Evolutionary conservation across 2,113 vertebrate species (phyloP).

Genomic region (Dasyurus viverrinus): DNA sequence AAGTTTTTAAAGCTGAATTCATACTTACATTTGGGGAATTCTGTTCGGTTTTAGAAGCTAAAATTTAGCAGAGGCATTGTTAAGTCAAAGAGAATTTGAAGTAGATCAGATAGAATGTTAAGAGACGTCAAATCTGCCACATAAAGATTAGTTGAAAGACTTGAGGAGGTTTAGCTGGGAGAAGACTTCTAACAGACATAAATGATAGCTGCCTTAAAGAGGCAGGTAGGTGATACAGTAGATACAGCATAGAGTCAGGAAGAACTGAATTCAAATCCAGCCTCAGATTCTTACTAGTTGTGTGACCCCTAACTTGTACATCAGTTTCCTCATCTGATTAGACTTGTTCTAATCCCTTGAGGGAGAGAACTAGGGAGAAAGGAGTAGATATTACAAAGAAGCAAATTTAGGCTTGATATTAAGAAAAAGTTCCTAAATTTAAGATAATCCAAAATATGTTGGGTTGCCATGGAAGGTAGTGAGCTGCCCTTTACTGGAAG

Average conservation of each 20-base stretch:
- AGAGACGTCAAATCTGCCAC: neutral
- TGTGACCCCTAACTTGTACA: too few species aligned
- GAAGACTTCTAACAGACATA: neutral
- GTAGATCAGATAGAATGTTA: neutral
- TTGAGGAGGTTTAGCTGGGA: neutral
- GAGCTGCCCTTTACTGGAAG: neutral
- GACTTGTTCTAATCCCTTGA: neutral
- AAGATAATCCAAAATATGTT: neutral
- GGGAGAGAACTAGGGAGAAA: neutral
- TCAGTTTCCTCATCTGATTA: neutral
- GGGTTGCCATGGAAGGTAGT: neutral
- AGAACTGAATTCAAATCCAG: neutral
- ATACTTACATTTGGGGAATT: neutral
- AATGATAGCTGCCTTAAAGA: neutral
- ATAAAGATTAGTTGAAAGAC: neutral
- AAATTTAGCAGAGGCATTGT: neutral
- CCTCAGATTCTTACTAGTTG: neutral
- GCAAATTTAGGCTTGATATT: neutral
- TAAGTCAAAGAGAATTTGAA: neutral
- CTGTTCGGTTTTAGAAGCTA: neutral
- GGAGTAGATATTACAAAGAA: neutral
- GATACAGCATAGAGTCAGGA: neutral
- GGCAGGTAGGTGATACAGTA: neutral
- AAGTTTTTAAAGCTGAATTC: neutral
- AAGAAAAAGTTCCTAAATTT: neutral